These are phyloP conservation scores for Pocillopora damicornis DNA, from an alignment of 64 coral and sea anemone species.

Conservation along the genomic window DNA sequence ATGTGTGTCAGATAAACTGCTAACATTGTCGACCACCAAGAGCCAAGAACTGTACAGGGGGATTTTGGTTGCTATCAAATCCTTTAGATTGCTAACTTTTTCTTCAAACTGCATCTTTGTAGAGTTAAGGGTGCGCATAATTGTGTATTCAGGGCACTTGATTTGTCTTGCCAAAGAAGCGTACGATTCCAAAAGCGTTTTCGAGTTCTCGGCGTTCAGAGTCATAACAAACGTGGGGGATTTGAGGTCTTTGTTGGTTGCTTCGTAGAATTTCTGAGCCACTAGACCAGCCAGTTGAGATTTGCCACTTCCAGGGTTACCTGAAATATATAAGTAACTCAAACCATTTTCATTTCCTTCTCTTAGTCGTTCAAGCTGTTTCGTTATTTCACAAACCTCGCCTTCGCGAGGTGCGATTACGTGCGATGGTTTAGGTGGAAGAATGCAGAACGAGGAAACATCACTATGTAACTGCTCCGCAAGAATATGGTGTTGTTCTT, in stretches of 20 bases:
- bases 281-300: background rate
- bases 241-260: background rate
- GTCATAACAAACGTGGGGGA: slow-evolving; percentile 35
- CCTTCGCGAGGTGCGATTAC: background rate
- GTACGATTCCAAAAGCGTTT: slow-evolving; percentile 42
- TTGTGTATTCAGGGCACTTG: slow-evolving; percentile 10
- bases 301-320: background rate
- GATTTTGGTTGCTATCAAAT: background rate
- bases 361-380: slow-evolving; percentile 3
- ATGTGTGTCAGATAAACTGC: too few species aligned
- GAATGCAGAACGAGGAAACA: slow-evolving; percentile 3
- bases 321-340: slow-evolving; percentile 20
- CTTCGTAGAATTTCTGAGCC: background rate
- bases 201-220: slow-evolving; percentile 7
- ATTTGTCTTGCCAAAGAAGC: background rate
- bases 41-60: too few species aligned
- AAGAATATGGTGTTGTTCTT: background rate
- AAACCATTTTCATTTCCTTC: background rate
- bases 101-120: slow-evolving; percentile 17
- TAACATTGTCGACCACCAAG: too few species aligned
- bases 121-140: background rate
- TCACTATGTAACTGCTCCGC: background rate
- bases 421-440: slow-evolving; percentile 33
- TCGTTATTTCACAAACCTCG: background rate
- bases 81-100: slow-evolving; percentile 15